These are phyloP conservation scores for Arctopsyche grandis DNA, from an alignment of 1,140 invertebrate species.

Conservation along the genomic window DNA sequence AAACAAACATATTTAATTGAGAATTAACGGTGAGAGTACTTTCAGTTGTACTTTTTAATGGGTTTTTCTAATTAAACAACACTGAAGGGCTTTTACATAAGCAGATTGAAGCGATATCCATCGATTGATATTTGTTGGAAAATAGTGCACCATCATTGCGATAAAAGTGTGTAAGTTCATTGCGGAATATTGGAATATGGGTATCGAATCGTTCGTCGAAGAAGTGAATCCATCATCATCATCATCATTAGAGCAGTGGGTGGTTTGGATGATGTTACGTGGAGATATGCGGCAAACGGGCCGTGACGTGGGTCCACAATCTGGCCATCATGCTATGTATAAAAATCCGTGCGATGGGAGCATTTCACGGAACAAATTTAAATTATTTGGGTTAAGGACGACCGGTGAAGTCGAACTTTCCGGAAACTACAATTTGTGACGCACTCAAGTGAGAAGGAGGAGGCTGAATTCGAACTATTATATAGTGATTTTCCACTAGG, in stretches of 20 bases:
- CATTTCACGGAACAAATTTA: slow-evolving; percentile 28
- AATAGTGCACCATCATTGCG: not conserved
- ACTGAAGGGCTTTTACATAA: slow-evolving; percentile 9
- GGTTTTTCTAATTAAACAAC: not conserved
- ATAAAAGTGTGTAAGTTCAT: not conserved
- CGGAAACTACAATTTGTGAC: not conserved
- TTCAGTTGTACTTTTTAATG: not conserved
- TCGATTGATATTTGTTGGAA: not conserved
- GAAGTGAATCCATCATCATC: slow-evolving; percentile 11
- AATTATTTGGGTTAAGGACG: slow-evolving; percentile 37
- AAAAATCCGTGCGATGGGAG: slow-evolving; percentile 14
- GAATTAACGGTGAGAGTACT: not conserved
- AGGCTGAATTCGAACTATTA: too few species aligned
- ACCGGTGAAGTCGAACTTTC: not conserved
- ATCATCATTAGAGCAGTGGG: not conserved
- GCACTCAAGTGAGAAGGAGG: not conserved
- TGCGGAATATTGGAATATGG: not conserved
- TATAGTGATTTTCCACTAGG: too few species aligned
- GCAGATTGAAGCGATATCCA: slow-evolving; percentile 9
- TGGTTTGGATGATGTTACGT: slow-evolving; percentile 9
- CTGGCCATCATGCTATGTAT: too few species aligned
- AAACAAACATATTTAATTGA: slow-evolving; percentile 13
- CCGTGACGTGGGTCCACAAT: slow-evolving; percentile 7
- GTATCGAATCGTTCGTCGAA: not conserved
- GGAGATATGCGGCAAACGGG: slow-evolving; percentile 19